phyloP scores from a whole-genome alignment of 2,888 invertebrate species.

The Creontiades dilutus region DNA sequence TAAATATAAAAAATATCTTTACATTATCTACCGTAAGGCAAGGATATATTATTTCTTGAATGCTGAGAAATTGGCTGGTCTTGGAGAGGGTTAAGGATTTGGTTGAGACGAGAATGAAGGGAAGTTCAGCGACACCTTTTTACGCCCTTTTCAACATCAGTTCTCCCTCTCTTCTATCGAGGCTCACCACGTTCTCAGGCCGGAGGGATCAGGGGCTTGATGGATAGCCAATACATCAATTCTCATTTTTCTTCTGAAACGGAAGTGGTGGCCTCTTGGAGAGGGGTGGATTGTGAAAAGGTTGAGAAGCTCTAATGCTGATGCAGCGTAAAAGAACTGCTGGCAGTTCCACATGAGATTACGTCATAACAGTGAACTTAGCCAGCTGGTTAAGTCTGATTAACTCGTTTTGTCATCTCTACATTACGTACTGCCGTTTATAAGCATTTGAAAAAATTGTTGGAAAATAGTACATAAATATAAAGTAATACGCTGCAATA shows the following conservation, averaged over 20 bases:
- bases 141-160: slow-evolving; percentile 13
- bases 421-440: too few relatives aligned
- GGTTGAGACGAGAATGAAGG: not conserved
- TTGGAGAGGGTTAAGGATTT: not conserved
- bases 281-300: not conserved
- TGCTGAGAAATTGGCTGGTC: not conserved
- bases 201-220: slow-evolving; percentile 50
- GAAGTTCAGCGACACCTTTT: slow-evolving; percentile 48
- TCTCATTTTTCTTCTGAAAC: slow-evolving; percentile 70
- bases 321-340: not conserved
- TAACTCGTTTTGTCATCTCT: too few relatives aligned
- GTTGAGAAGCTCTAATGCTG: not conserved
- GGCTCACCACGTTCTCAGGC: slow-evolving; percentile 26
- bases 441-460: too few relatives aligned
- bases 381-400: not conserved
- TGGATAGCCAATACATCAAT: slow-evolving; percentile 72
- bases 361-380: not conserved
- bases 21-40: not conserved
- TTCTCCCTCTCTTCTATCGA: not conserved
- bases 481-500: too few relatives aligned
- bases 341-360: not conserved
- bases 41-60: not conserved
- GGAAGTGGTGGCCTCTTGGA: slow-evolving; percentile 5
- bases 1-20: too few relatives aligned
- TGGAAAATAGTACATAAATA: too few relatives aligned